These are phyloP conservation scores for Anthophora plumipes DNA, from an alignment of 2,888 invertebrate species.

Conservation along the genomic window DNA sequence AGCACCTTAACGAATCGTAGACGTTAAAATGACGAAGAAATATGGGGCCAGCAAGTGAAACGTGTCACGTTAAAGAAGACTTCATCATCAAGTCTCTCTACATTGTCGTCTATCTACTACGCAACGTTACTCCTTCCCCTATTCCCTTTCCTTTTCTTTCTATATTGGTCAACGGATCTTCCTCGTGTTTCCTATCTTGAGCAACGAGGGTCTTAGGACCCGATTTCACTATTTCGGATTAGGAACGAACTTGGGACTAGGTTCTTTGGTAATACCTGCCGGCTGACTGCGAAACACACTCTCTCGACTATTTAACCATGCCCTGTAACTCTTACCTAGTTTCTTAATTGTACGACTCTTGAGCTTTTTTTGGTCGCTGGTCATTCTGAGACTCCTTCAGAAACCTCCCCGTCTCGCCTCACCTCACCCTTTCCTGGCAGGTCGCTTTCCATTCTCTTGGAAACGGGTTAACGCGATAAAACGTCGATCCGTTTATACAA, in stretches of 20 bases:
- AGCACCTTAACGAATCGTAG: neutral
- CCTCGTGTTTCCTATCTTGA: constrained; percentile 57
- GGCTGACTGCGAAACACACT: constrained; percentile 44
- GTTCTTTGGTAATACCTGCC: constrained; percentile 52
- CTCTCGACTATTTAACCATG: constrained; percentile 37
- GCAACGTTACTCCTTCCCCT: too few species aligned
- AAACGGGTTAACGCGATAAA: constrained; percentile 38
- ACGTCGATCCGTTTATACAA: neutral
- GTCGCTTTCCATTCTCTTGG: constrained; percentile 25
- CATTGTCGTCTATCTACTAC: too few species aligned
- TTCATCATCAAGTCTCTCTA: neutral
- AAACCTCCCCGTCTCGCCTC: too few species aligned
- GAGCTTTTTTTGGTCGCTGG: constrained; percentile 50
- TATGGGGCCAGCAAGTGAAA: neutral
- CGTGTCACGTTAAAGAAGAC: neutral
- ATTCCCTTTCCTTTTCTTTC: neutral
- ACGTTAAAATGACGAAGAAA: neutral
- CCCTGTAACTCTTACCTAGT: constrained; percentile 53
- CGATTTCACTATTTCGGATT: constrained; percentile 69
- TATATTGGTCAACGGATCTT: constrained; percentile 60
- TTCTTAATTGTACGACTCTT: constrained; percentile 57
- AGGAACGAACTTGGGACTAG: constrained; percentile 41
- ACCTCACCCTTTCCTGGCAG: neutral
- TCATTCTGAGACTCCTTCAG: constrained; percentile 7
- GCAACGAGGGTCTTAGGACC: constrained; percentile 52